Base-by-base conservation (phyloP, 2,797 vertebrate species). In the Hapalemur alaotrensis region DNA sequence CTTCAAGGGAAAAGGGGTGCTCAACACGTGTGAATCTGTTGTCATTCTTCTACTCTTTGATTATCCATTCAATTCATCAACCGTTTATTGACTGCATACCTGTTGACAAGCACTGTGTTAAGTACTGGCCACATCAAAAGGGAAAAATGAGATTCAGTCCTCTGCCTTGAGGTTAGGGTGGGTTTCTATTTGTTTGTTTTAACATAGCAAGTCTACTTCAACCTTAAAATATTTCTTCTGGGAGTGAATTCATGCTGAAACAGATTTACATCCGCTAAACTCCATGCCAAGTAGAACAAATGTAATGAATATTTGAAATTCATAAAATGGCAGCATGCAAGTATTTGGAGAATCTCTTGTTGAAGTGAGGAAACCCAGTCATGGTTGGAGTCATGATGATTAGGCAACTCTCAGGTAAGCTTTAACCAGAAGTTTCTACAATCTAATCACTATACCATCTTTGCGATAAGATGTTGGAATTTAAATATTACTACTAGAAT, bases 211-310 rank as follows among this genome's bases (percentile, higher is more conserved):
- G 35, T 85, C 35, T 38, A 54, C 54, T 87, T 43, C 70, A 82
- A 78, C 90, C 48, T 89, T 87, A 82, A 82, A 85, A 46, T 73
- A 59, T 92, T 89, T 94, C 25, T 82, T 14, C 41, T 86, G 18
- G 35, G 20, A 82, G 59, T 80, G 48, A 95, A 46, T 88, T 81
- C 23, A 48, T 85, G 86, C 48, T 93, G 76, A 93, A 88, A 35
- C 41, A 52, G 41, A 82, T 89, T 83, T 83, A 46, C 15, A 17
- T 73, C 73, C 57, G 54, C 63, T 70, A 70, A 90, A 67, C 41
- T 81, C 41, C 35, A 1, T 80, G 73, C 43, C 63, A 67, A n/a
- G 25, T 91, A 41, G 59, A 70, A 84, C 30, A 91, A 81, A 82
- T 65, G 11, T 91, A 95, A 75, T 67, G 30, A 2, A 0, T 72